Percentiles rank a stretch among this genome's conserved stretches.
These are phyloP conservation scores for Solen grandis DNA, from an alignment of 1,140 invertebrate species.

Conservation along the genomic window DNA sequence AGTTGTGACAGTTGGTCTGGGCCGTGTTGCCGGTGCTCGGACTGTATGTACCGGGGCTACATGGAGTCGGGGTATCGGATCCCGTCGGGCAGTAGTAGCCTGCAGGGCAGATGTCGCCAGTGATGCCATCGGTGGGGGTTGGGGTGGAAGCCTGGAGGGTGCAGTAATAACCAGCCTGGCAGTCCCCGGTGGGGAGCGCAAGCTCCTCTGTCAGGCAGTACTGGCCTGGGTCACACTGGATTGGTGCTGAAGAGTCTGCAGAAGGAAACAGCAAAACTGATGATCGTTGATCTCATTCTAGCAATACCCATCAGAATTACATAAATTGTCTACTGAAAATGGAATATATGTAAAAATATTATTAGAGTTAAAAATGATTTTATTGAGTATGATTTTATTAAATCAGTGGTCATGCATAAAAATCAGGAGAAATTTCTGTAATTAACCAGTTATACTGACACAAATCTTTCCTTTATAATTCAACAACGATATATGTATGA, in stretches of 20 bases:
- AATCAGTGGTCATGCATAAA: too few species aligned
- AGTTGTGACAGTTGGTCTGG: slow-evolving; percentile 69
- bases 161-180: slow-evolving; percentile 76
- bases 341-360: too few species aligned
- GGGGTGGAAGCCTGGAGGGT: slow-evolving; percentile 56
- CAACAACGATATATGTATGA: too few species aligned
- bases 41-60: slow-evolving; percentile 75
- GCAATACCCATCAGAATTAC: not conserved
- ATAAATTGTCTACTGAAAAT: too few species aligned
- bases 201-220: slow-evolving; percentile 75
- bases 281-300: not conserved
- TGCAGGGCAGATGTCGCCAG: slow-evolving; percentile 72
- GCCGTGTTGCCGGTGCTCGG: slow-evolving; percentile 66
- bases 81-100: slow-evolving; percentile 73
- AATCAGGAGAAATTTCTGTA: too few species aligned
- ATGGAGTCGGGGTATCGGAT: slow-evolving; percentile 67
- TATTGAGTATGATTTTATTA: too few species aligned
- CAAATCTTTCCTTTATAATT: too few species aligned
- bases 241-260: slow-evolving; percentile 72
- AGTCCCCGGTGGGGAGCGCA: slow-evolving; percentile 70
- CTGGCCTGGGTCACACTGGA: slow-evolving; percentile 72
- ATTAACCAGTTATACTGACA: too few species aligned
- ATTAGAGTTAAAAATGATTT: too few species aligned
- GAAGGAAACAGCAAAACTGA: too few species aligned
- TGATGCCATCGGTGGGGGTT: slow-evolving; percentile 71